Base-by-base conservation (phyloP, 1,140 invertebrate genomes). In the Maconellicoccus hirsutus region DNA sequence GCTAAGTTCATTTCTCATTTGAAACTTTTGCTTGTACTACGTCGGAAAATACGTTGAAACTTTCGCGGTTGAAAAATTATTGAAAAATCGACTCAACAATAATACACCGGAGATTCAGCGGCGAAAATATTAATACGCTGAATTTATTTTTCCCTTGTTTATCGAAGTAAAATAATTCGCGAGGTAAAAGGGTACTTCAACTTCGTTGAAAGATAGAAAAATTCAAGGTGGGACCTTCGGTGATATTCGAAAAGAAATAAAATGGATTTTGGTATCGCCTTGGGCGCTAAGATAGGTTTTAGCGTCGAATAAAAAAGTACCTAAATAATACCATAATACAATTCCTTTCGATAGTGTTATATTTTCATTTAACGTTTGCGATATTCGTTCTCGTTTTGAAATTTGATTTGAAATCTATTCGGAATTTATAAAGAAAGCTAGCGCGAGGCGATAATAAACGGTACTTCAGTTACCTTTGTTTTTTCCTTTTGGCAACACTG, bases 1-100 rank as follows among this genome's bases (percentile, higher is more conserved):
- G 42, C n/a, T 52, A 52, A 19, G 42, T 19, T 52, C 42, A 52
- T 52, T 52, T 52, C 42, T 52, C 42, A 52, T 52, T 52, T 52
- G n/a, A 52, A 52, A 52, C 42, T 52, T 52, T 52, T 52, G 10
- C 42, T 3, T 16, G 29, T 33, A 6, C 4, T 12, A 33, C 29
- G 29, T 33, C 3, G 3, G 12, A 33, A 33, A 33, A 3, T 33
- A 33, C 29, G 29, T 3, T 12, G 4, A 33, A 33, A 33, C 4
- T 33, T 33, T 33, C 29, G 3, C 29, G 3, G 29, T 33, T 33
- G 29, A 33, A 33, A 33, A 33, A 33, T 33, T 33, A 33, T 33
- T 33, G 29, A 33, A 69, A 19, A 25, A 22, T 69, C 63, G 63
- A 23, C n/a, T 21, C 27, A 69, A 69, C 3, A 69, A 27, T 16